Percentiles rank a stretch among this genome's conserved stretches.
phyloP scores from a whole-genome alignment of 2,113 vertebrate species.

The Promerops cafer region DNA sequence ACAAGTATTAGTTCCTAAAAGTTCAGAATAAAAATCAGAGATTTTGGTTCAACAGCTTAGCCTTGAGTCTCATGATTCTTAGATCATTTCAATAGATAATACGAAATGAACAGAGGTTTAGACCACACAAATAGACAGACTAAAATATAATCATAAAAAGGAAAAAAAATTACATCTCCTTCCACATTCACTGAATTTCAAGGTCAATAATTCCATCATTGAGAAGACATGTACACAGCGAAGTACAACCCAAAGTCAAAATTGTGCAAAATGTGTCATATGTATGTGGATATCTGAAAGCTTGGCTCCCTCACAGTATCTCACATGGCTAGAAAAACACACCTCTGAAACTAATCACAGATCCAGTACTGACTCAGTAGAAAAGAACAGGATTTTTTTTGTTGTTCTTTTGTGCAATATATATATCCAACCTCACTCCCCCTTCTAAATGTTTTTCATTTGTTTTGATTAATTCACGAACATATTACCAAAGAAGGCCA shows the following conservation, averaged over 20 bases:
- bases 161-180: not conserved
- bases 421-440: not conserved
- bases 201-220: not conserved
- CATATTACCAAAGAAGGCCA: not conserved
- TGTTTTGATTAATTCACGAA: not conserved
- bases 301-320: not conserved
- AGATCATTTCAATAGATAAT: not conserved
- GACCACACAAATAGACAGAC: not conserved
- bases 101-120: not conserved
- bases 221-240: accelerated
- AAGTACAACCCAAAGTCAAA: not conserved
- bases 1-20: not conserved
- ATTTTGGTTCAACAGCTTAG: not conserved
- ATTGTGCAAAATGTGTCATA: not conserved
- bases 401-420: not conserved
- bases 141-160: not conserved
- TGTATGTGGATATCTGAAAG: not conserved
- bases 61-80: not conserved
- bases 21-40: not conserved
- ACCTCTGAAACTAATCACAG: not conserved
- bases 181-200: not conserved
- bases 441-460: not conserved
- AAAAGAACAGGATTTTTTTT: not conserved
- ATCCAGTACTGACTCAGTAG: not conserved
- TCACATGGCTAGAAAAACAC: not conserved